Evolutionary conservation across 2,888 invertebrate genomes (phyloP).

Genomic region (Teleogryllus oceanicus): DNA sequence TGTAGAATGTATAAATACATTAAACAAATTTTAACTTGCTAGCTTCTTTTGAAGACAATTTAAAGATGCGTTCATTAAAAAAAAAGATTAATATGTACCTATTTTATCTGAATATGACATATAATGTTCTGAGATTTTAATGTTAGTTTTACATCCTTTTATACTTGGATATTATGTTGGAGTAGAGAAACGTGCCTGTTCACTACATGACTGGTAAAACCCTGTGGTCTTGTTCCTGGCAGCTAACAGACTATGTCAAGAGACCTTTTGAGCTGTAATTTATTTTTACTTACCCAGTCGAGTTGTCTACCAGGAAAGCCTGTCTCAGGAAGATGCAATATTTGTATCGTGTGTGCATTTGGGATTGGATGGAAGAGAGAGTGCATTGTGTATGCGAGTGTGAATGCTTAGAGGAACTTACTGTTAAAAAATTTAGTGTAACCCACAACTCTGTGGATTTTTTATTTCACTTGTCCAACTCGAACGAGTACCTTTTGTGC

Average conservation of each 20-base stretch:
- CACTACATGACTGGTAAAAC: background rate
- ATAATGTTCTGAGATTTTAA: too few relatives aligned
- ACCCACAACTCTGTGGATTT: background rate
- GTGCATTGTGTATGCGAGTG: background rate
- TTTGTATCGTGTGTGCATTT: constrained; percentile 12
- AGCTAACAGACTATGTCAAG: constrained; percentile 18
- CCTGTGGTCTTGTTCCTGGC: background rate
- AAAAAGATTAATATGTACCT: too few relatives aligned
- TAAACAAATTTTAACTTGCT: too few relatives aligned
- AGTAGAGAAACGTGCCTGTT: too few relatives aligned
- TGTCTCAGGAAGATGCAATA: constrained; percentile 29
- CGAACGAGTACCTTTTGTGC: background rate
- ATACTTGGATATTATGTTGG: too few relatives aligned
- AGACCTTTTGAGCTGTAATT: constrained; percentile 28
- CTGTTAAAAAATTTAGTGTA: background rate
- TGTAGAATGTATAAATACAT: too few relatives aligned
- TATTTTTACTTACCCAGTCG: constrained; percentile 27
- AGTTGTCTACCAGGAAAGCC: constrained; percentile 7
- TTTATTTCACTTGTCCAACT: background rate
- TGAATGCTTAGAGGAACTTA: background rate
- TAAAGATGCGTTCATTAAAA: too few relatives aligned
- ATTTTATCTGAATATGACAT: too few relatives aligned
- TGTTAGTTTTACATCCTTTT: too few relatives aligned
- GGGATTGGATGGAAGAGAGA: background rate
- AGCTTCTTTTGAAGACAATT: too few relatives aligned